Conservation (phyloP, 2,113 vertebrate species). For the Grus americana region DNA sequence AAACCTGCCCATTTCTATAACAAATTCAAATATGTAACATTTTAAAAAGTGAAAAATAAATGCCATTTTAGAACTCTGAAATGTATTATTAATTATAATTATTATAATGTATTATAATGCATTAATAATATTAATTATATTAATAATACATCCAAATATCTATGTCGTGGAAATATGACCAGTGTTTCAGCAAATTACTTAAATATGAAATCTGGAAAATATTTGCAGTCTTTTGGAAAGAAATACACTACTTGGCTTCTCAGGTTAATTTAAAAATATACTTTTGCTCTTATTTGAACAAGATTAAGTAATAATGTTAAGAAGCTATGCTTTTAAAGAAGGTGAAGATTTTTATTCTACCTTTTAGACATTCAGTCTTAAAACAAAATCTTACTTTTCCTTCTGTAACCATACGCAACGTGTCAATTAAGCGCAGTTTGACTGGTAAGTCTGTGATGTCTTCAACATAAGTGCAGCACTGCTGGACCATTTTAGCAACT, state of each 20-base stretch:
- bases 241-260: background rate
- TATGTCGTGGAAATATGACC: background rate
- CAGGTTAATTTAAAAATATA: background rate
- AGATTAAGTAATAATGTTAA: background rate
- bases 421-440: slow-evolving; percentile 95
- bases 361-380: slow-evolving; percentile 7
- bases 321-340: background rate
- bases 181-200: background rate
- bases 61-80: background rate
- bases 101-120: too few species aligned
- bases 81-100: background rate
- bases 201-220: background rate
- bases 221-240: background rate
- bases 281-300: background rate
- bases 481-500: slow-evolving; percentile 99
- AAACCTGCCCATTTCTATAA: background rate
- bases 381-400: slow-evolving; percentile 87
- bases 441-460: slow-evolving; percentile 87
- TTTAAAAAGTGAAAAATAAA: background rate
- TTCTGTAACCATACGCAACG: slow-evolving; percentile 94
- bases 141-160: background rate
- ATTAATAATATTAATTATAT: background rate
- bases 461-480: slow-evolving; percentile 95
- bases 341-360: slow-evolving; percentile 10
- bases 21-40: background rate